Evolutionary conservation across 2,797 vertebrate species (phyloP), one percentile per base, ranked within the genome.

Genomic region (Melanotaenia parkinsoni): DNA sequence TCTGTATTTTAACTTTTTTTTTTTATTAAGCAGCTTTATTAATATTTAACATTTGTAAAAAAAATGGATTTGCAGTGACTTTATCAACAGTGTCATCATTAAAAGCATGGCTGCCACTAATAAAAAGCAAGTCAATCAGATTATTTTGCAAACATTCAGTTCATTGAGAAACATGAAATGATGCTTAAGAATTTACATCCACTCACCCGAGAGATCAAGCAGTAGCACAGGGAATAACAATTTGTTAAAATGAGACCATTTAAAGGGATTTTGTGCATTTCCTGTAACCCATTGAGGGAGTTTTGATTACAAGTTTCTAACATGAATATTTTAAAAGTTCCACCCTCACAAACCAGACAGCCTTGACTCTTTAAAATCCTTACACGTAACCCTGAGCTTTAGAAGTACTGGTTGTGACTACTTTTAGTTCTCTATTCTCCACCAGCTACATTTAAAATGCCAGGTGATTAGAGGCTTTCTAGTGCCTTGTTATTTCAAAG

Each of bases 391-490:
- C 56, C 53, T 13, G 54, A 74, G 70, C 18, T 56, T 54, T n/a
- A 67, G 64, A 67, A 61, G 32, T 40, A 20, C 58, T 72, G 70
- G 70, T 51, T 77, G 67, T 62, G 69, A 77, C 64, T 57, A 26
- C 74, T 63, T 82, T 82, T 71, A 83, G 77, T 74, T 76, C 70
- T 63, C 57, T 45, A 64, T 82, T 86, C 73, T 67, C 63, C 72
- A 72, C 70, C 66, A 72, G 77, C 70, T 67, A 70, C 67, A 20
- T 81, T 86, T 77, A 74, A 79, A 86, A 83, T 80, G 67, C 69
- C 69, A 66, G 70, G 77, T 90, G 92, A 92, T 91, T 90, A 91
- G 72, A 90, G 83, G 84, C 63, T 58, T 81, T 74, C 61, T 28
- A 20, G 56, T 67, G 63, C 84, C 84, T 82, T 90, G 86, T 90